These are phyloP conservation scores for Adelosebastes latens DNA, from an alignment of 2,797 vertebrate genomes.

Conservation along the genomic window DNA sequence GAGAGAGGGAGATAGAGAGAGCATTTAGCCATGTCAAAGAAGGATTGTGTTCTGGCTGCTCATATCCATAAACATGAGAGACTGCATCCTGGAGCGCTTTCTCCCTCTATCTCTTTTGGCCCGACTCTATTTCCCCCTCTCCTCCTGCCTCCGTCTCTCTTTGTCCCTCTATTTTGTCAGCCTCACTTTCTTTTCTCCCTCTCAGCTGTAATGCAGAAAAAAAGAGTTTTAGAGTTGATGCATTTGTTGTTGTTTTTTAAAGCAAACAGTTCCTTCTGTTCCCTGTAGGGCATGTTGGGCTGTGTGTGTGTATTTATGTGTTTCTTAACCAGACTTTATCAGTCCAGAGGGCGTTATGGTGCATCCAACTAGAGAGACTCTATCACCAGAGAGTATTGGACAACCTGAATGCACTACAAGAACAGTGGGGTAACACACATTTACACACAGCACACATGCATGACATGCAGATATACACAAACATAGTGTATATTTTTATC, in stretches of 20 bases:
- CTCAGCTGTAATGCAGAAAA: neutral
- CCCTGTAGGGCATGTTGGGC: neutral
- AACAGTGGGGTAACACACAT: conserved; percentile 88
- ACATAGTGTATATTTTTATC: neutral
- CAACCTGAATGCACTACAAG: conserved; percentile 91
- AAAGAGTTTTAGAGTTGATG: neutral
- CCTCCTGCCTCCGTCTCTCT: neutral
- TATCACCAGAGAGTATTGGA: conserved; percentile 93
- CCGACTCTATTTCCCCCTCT: conserved; percentile 1
- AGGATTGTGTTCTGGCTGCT: conserved; percentile 66
- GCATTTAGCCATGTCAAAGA: conserved; percentile 64
- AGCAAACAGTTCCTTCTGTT: neutral
- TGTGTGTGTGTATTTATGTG: neutral
- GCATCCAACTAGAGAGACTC: conserved; percentile 91
- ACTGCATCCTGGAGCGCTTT: conserved; percentile 27
- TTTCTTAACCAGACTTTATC: conserved; percentile 72
- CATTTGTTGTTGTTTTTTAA: neutral
- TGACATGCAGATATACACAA: neutral
- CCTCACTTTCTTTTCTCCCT: neutral
- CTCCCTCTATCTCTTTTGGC: neutral
- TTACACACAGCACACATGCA: conserved; percentile 6
- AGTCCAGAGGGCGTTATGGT: conserved; percentile 93
- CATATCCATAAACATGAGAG: conserved; percentile 77
- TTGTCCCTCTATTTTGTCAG: neutral
- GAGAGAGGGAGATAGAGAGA: conserved; percentile 17